Conservation (phyloP, 2,113 vertebrate genomes). For the Pteruthius melanotis region DNA sequence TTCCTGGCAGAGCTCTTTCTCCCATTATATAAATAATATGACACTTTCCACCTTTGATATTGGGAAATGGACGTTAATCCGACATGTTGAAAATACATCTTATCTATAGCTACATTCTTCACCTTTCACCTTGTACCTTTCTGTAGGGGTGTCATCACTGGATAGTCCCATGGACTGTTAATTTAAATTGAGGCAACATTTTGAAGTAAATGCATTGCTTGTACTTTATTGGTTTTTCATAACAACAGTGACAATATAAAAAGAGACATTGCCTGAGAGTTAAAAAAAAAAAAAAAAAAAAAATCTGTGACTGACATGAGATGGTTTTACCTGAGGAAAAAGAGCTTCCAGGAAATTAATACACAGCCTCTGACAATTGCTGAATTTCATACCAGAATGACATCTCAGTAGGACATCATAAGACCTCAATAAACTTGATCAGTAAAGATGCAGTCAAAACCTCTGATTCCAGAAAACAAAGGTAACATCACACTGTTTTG, state of each 20-base stretch:
- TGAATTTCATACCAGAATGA: not conserved
- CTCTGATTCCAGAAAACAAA: not conserved
- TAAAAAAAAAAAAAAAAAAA: not conserved
- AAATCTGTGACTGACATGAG: not conserved
- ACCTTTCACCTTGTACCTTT: not conserved
- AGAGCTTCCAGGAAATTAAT: not conserved
- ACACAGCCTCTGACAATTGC: not conserved
- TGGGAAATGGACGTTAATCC: not conserved
- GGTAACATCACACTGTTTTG: not conserved
- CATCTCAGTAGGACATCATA: not conserved
- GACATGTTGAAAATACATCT: not conserved
- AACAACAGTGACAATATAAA: not conserved
- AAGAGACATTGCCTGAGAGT: not conserved
- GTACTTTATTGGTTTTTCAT: not conserved
- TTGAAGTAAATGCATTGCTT: not conserved
- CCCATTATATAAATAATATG: not conserved
- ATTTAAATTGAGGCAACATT: not conserved
- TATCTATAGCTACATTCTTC: not conserved
- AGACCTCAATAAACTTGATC: not conserved
- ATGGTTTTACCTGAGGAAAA: not conserved
- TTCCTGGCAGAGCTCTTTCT: not conserved
- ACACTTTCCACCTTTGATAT: not conserved
- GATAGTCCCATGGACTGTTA: not conserved
- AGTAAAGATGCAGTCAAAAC: not conserved
- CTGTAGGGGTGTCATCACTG: not conserved